Evolutionary conservation across 2,888 invertebrate genomes (phyloP).

Genomic region (Acanthosepion pharaonis): DNA sequence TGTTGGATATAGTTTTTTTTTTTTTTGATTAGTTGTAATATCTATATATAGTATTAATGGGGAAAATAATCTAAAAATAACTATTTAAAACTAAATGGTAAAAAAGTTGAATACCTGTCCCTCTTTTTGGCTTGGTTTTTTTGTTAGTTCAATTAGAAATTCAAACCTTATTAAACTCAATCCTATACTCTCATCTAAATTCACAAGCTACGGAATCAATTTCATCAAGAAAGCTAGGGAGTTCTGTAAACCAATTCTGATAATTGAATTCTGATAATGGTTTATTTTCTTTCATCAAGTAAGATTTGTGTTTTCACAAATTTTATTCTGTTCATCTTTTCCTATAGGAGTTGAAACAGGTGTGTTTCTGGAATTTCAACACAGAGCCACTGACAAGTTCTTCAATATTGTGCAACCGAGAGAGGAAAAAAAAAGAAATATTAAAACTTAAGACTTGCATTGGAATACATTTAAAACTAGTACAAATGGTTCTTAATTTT

Average conservation of each 20-base stretch:
- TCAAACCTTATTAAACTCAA: background rate
- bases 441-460: background rate
- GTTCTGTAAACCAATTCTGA: background rate
- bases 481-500: background rate
- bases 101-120: background rate
- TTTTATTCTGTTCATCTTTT: background rate
- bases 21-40: no score
- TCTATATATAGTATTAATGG: no score
- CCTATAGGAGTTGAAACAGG: background rate
- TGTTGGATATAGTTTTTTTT: no score
- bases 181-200: background rate
- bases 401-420: background rate
- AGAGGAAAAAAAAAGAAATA: background rate
- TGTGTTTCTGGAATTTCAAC: slow-evolving; percentile 23
- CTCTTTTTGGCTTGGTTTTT: background rate
- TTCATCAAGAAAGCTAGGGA: slow-evolving; percentile 4
- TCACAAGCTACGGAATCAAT: background rate
- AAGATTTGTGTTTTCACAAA: background rate
- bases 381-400: background rate
- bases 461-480: background rate
- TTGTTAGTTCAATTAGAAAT: background rate
- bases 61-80: background rate
- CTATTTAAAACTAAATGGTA: background rate
- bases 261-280: slow-evolving; percentile 12
- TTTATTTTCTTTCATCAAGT: slow-evolving; percentile 18